Conservation (phyloP, 2,113 vertebrate species). For the Mus pahari region DNA sequence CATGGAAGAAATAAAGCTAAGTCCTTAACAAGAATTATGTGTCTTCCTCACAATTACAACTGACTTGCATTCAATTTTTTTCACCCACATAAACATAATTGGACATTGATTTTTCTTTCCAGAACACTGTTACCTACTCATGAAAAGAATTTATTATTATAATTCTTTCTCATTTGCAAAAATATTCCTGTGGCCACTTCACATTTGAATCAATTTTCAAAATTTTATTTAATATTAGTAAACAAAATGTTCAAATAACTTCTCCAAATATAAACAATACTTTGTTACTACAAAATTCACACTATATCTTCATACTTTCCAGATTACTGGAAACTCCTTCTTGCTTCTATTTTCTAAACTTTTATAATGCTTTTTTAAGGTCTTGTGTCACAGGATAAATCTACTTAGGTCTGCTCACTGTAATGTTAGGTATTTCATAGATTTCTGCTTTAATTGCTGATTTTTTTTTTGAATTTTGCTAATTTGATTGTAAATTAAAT, state of each 20-base stretch:
- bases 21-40: neutral
- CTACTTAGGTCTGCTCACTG: neutral
- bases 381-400: neutral
- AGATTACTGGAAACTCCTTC: neutral
- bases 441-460: neutral
- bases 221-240: neutral
- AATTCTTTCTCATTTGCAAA: neutral
- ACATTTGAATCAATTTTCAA: neutral
- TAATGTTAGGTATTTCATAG: neutral
- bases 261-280: neutral
- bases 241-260: neutral
- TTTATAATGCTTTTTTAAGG: neutral
- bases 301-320: neutral
- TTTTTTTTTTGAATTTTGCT: neutral
- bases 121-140: too few species aligned
- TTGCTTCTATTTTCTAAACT: neutral
- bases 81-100: neutral
- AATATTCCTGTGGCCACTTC: neutral
- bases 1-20: neutral
- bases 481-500: neutral
- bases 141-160: neutral
- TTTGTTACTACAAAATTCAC: neutral
- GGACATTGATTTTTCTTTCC: neutral
- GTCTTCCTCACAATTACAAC: neutral
- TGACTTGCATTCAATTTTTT: neutral